A percentile compares a stretch with the other conserved stretches of the same genome.
Evolutionary conservation across 2,797 vertebrate species (phyloP).

Genomic region (Cossypha caffra): DNA sequence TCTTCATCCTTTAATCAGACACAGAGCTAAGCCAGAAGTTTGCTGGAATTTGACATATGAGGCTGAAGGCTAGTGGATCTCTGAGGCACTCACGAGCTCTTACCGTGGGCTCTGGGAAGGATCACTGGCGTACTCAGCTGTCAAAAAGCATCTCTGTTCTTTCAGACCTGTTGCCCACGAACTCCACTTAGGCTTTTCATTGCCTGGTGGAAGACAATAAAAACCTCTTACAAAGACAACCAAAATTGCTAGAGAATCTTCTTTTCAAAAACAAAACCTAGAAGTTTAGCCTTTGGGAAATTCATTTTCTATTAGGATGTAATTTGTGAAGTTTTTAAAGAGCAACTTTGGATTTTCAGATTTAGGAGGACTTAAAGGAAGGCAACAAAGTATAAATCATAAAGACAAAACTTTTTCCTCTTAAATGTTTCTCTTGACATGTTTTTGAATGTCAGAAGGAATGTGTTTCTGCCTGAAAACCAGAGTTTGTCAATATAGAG

Average conservation of each 20-base stretch:
- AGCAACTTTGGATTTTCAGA: conserved; percentile 57
- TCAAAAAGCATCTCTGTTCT: conserved; percentile 51
- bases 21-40: neutral
- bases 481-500: neutral
- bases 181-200: conserved; percentile 61
- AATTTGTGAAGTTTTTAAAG: conserved; percentile 64
- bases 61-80: conserved; percentile 14
- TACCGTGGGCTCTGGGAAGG: conserved; percentile 29
- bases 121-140: neutral
- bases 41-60: neutral
- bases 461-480: neutral
- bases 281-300: conserved; percentile 68
- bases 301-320: conserved; percentile 67
- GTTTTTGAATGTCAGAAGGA: neutral
- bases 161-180: conserved; percentile 67
- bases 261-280: conserved; percentile 63
- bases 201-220: conserved; percentile 66
- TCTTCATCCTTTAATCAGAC: conserved; percentile 22
- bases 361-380: conserved; percentile 47
- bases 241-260: conserved; percentile 63
- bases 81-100: neutral
- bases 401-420: neutral
- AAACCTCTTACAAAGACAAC: conserved; percentile 66
- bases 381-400: neutral
- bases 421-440: neutral